Evolutionary conservation across 2,888 invertebrate species (phyloP), one percentile per base, ranked within the genome.

Genomic region (Idaea biselata): DNA sequence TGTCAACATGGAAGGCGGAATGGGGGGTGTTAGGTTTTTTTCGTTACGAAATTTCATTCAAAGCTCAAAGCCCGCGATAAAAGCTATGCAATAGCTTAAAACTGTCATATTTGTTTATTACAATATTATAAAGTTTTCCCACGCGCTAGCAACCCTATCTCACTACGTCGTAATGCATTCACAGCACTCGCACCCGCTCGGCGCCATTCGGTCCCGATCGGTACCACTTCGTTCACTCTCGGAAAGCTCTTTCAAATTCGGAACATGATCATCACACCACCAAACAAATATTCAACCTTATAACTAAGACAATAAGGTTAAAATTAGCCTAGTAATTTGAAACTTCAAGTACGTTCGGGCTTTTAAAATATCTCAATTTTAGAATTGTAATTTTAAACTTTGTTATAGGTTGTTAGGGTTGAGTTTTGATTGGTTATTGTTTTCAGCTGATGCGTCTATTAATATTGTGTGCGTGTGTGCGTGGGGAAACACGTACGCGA

Each of bases 161-260:
- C 79, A 76, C 80, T 80, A 83, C 84, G 81, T 81, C 84, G 90
- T 90, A 90, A 90, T 91, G 91, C 91, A 91, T 89, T 89, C 90
- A 82, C 82, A 83, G 83, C 83, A 76, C 84, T 88, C 87, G 87
- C 85, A 74, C 82, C 81, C 84, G 82, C 86, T 92, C 91, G 91
- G 90, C 89, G 87, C 85, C 88, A 75, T 80, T 91, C 91, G 91
- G 91, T 82, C 89, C 86, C 83, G 91, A 91, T 91, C 91, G 91
- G 91, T 91, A 91, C 84, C 78, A 82, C 86, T 82, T 91, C 91
- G 91, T 88, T 77, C 70, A 66, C 67, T 67, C 79, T 89, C 91
- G 91, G 88, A 81, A 86, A 88, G 87, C 89, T 88, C 87, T 88
- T 87, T 88, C 87, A 78, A 86, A 88, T 87, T 86, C 87, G 84